Base-by-base conservation (phyloP, 2,113 vertebrate genomes). In the Myiagra hebetior region DNA sequence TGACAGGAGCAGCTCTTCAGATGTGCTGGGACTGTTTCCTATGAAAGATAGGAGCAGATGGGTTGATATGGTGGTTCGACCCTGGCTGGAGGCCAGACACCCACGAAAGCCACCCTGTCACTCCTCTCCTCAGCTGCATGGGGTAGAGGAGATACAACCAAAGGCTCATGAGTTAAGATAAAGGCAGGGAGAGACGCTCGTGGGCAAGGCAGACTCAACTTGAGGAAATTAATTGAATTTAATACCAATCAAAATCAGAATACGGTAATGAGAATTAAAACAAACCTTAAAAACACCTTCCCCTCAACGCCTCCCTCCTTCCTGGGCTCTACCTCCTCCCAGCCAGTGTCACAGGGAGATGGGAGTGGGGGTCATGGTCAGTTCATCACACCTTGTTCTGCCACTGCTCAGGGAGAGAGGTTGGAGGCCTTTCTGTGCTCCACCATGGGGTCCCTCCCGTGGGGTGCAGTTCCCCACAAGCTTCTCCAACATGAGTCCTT, bases 61-160 rank as follows among this genome's bases (percentile, higher is more conserved):
- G 41, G 7, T 77, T 56, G 35, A 44, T 44, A 1, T 2, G 6
- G 52, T 76, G 35, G 16, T 21, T 50, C 0, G 0, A 7, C 44
- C 4, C 62, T 50, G 62, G 44, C 52, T 76, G 46, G 27, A 60
- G 46, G 31, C 31, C 44, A 76, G 46, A 67, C 27, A 42, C 53
- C 53, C 73, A 37, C 1, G 0, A 21, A 59, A 59, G 37, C 35
- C 72, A 52, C 37, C 18, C 27, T 44, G 1, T 33, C 53, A 37
- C 37, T 50, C 14, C 11, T 13, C 21, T 74, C 72, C 52, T 77
- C 73, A 44, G 2, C 44, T 77, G 53, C 21, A 31, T 6, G 11
- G 62, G 21, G 26, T 18, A 37, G 31, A 37, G 53, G 15, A 60
- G 28, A 44, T 37, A 22, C 3, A 31, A 5, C 55, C 46, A 27